Base-by-base conservation (phyloP, 1,140 invertebrate genomes). In the Spodoptera frugiperda region DNA sequence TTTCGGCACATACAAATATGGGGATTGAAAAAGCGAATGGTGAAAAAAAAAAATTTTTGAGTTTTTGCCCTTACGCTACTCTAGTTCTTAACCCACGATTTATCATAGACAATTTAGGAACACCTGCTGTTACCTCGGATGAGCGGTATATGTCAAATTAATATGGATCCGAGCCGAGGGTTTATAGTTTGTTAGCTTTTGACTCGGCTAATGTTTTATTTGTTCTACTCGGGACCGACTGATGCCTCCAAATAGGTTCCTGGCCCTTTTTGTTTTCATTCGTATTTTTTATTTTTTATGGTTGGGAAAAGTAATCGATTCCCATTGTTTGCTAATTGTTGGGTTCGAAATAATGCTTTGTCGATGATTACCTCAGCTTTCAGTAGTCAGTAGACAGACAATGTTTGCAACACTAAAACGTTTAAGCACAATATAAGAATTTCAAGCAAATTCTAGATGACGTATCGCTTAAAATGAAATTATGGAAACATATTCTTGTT, bases 81-180 rank as follows among this genome's bases (percentile, higher is more conserved):
- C n/a, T n/a, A n/a, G n/a, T n/a, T n/a, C n/a, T n/a, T n/a, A n/a
- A n/a, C n/a, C n/a, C n/a, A n/a, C n/a, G n/a, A n/a, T n/a, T 89
- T 88, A 92, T 91, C 90, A 90, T 85, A 82, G 82, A 88, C 86
- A 83, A 89, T 91, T 89, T 88, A 81, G 85, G 90, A 85, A 91
- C 90, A 91, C 90, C 90, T 89, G 90, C 90, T 92, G 90, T 84
- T 89, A 83, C 70, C 21, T 59, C 44, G 71, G 71, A 61, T 73
- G 71, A 73, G 81, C 82, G 80, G 81, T 85, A 88, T 89, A 84
- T 88, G 89, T 85, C 87, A 84, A 85, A 84, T 85, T 86, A 83
- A 82, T 80, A 81, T 76, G 54, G 19, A 19, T 67, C 63, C 63
- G 72, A 53, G 63, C 46, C 57, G 55, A 39, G 59, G 73, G 51